Evolutionary conservation across 2,797 vertebrate species (phyloP), one percentile per base, ranked within the genome.

Genomic region (Enteromius radiatus): DNA sequence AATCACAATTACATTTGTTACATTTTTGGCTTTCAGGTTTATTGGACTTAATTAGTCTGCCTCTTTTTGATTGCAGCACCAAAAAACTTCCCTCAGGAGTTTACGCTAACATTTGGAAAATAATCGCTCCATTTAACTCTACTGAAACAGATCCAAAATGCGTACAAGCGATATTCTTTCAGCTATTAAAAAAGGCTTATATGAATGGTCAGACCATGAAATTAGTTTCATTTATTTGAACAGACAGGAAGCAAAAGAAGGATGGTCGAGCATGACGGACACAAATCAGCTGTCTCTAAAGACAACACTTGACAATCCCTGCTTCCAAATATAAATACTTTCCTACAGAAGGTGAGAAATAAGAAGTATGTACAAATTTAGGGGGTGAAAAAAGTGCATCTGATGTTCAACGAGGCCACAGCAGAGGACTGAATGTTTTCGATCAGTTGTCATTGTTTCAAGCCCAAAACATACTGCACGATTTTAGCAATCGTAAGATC

Each of bases 161-260:
- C 83, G 86, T 82, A 82, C 69, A 84, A 82, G 76, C 83, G 84
- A 84, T 80, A 87, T 83, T 84, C 82, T 86, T 84, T 67, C 23
- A 67, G 70, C 89, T 87, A 80, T 89, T 89, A 84, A 88, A 86
- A 56, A 91, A 87, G 82, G 84, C 86, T 88, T 87, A 84, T 88
- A 90, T 87, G 84, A 91, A 87, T 86, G 88, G 89, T 86, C 90
- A 88, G 91, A 93, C 89, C 88, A 74, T 93, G 89, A 93, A 94
- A 94, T 92, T 86, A 94, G 87, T n/a, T 90, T 92, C 86, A 93
- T 93, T 93, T 89, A 91, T 89, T 90, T 88, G 70, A 93, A 87
- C 91, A 89, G 88, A 83, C 80, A 79, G 78, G 83, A 87, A 86
- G 84, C 82, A 86, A 86, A 78, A 85, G 81, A 52, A 76, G 85